Evolutionary conservation across 1,140 invertebrate genomes (phyloP), one percentile per base, ranked within the genome.

Genomic region (Ips nitidus): DNA sequence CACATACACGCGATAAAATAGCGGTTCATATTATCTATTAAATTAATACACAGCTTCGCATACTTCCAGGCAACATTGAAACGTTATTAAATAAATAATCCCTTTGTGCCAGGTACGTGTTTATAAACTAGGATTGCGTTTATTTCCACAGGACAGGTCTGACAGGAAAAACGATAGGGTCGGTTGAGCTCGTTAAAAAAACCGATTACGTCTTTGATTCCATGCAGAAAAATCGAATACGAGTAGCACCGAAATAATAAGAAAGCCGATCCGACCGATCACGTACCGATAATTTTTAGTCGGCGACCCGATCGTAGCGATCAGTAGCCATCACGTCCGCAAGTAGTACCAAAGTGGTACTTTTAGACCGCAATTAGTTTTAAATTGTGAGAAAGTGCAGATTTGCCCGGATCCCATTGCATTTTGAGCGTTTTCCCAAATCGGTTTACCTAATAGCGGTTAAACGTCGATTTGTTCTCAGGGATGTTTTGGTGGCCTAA

Each of bases 201-300:
- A 22, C 22, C 22, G 22, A 22, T 22, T 22, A 22, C 22, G 22
- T 22, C 22, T 22, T 22, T 22, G 22, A 22, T 22, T 22, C 22
- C 22, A 22, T 22, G 22, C 22, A 22, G 22, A 22, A 22, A 22
- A 22, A 50, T 50, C 22, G 45, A 50, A 50, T 6, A 50, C 43
- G 65, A 62, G 71, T 72, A 72, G 71, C 71, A 47, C 8, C 41
- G 59, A 68, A 66, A 55, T 45, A 61, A 37, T 52, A 58, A 63
- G 66, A 57, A 52, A 56, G 45, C 43, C 40, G 8, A 63, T 5
- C 36, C 38, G 42, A 63, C 62, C 43, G 71, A 72, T 69, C 71
- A 72, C 71, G 71, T 72, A 65, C 53, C 41, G 71, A 72, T 72
- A 72, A 72, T 72, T 72, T 72, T 69, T 72, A 72, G 71, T 53